Conservation (phyloP, 2,113 vertebrate species). For the Pampusana beccarii region DNA sequence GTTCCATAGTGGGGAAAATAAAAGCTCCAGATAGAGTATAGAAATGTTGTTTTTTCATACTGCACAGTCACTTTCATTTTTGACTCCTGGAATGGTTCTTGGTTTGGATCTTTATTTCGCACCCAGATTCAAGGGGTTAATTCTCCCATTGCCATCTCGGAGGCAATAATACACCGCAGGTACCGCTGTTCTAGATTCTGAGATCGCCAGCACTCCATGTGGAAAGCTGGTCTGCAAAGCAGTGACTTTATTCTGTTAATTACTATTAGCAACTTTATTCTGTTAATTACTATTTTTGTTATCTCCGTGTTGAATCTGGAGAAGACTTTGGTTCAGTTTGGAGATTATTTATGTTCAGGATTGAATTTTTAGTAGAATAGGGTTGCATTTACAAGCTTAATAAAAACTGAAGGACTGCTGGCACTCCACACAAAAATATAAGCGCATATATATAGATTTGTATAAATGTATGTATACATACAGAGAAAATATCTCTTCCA, state of each 20-base stretch:
- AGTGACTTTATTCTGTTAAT: not conserved
- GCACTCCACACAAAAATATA: not conserved
- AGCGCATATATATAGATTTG: not conserved
- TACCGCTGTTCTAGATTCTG: not conserved
- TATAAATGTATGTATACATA: not conserved
- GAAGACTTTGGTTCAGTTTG: not conserved
- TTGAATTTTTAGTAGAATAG: not conserved
- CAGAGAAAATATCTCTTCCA: not conserved
- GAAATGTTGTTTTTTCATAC: conserved; percentile 28
- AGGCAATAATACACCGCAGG: not conserved
- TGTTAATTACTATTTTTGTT: not conserved
- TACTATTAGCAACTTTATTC: not conserved
- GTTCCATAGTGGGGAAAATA: conserved; percentile 46
- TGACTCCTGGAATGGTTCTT: not conserved
- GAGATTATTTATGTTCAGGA: not conserved
- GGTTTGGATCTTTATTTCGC: not conserved
- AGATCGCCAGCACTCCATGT: not conserved
- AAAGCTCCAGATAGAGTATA: not conserved
- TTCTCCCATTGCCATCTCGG: not conserved
- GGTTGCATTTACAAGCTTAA: not conserved
- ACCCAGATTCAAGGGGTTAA: not conserved
- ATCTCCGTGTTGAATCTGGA: not conserved
- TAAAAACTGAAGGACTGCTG: not conserved
- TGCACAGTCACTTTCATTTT: not conserved
- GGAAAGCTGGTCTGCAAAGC: not conserved